Conservation (phyloP, 1,140 invertebrate genomes). For the Drosophila yakuba region DNA sequence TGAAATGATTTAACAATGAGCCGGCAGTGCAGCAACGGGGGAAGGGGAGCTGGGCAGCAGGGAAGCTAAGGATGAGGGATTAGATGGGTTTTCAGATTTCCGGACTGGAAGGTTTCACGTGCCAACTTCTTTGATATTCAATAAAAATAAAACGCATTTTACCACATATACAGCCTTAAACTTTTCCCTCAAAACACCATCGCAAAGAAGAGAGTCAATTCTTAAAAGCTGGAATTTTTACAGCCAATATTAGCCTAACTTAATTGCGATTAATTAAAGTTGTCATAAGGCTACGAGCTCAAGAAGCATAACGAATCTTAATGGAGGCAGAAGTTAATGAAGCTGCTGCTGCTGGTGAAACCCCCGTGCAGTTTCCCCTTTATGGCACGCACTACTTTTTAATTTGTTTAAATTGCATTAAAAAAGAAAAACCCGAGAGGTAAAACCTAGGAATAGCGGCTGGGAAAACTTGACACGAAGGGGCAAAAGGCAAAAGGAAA, state of each 20-base stretch:
- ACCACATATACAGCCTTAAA: too few species aligned
- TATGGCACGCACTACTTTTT: conserved; percentile 67
- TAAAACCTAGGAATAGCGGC: conserved; percentile 38
- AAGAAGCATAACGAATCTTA: conserved; percentile 25
- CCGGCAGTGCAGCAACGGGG: not conserved
- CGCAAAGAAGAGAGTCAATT: too few species aligned
- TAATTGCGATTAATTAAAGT: conserved; percentile 54
- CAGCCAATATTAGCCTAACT: conserved; percentile 20
- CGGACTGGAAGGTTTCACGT: not conserved
- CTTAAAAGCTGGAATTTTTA: not conserved
- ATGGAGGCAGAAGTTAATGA: conserved; percentile 14
- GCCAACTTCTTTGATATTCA: not conserved
- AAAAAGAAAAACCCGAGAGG: conserved; percentile 24
- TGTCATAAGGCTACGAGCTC: conserved; percentile 22
- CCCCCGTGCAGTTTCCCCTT: conserved; percentile 1
- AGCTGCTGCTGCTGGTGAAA: not conserved
- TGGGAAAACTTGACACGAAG: conserved; percentile 18
- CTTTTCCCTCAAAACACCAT: too few species aligned
- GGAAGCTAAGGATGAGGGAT: not conserved
- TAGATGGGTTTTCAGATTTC: conserved; percentile 1
- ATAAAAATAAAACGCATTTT: not conserved
- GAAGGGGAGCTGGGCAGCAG: too few species aligned
- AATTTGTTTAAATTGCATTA: conserved; percentile 79
- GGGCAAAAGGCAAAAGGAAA: conserved; percentile 2
- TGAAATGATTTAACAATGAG: conserved; percentile 53